A percentile compares a stretch with the other conserved stretches of the same genome.
Evolutionary conservation across 2,888 invertebrate species (phyloP).

Genomic region (Xylophagus ater): DNA sequence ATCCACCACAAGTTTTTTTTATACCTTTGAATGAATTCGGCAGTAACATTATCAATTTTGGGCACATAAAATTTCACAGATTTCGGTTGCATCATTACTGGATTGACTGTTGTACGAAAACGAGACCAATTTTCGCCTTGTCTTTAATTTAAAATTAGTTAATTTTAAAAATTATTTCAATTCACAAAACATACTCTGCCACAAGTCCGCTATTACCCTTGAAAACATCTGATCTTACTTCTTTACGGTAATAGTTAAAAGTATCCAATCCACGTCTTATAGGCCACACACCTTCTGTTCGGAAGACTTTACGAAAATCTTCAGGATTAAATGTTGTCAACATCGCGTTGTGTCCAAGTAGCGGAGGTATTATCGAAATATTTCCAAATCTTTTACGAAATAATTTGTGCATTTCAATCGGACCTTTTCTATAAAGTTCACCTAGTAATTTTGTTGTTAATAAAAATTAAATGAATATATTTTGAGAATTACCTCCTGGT

Average conservation of each 20-base stretch:
- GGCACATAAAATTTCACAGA: constrained; percentile 43
- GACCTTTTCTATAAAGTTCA: constrained; percentile 23
- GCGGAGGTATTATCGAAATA: constrained; percentile 37
- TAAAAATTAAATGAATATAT: too few species aligned
- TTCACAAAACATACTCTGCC: constrained; percentile 25
- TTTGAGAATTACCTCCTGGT: constrained; percentile 34
- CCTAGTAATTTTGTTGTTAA: too few species aligned
- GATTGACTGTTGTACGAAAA: constrained; percentile 54
- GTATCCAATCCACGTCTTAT: constrained; percentile 36
- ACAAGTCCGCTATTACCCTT: constrained; percentile 28
- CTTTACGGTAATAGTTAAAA: constrained; percentile 37
- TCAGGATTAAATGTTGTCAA: constrained; percentile 44
- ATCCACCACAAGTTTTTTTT: too few species aligned
- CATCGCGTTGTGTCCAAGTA: constrained; percentile 30
- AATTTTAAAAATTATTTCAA: too few species aligned
- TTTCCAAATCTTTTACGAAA: constrained; percentile 33
- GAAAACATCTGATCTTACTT: constrained; percentile 35
- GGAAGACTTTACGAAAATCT: constrained; percentile 39
- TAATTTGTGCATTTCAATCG: constrained; percentile 25
- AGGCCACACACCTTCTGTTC: constrained; percentile 42
- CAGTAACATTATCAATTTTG: constrained; percentile 42
- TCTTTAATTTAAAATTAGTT: too few species aligned
- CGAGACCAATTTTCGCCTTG: constrained; percentile 56
- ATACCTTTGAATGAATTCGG: constrained; percentile 32
- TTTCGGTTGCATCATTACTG: constrained; percentile 52